Evolutionary conservation across 2,888 invertebrate species (phyloP).

Genomic region (Chalcosyrphus nemorum): DNA sequence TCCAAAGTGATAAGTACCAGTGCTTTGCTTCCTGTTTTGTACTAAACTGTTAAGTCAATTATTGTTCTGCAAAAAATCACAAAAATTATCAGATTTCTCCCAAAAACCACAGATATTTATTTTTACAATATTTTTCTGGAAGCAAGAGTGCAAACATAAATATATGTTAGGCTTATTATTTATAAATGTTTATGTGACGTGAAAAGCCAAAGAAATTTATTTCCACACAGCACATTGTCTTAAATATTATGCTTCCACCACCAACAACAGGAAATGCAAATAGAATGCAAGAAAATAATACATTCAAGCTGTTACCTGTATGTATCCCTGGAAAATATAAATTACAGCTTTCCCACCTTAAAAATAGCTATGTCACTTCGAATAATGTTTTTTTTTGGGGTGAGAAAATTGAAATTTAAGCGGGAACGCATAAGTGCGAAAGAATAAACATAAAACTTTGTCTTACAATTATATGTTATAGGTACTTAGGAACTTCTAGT

Average conservation of each 20-base stretch:
- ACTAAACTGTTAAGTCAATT: too few relatives aligned
- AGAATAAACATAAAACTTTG: conserved; percentile 2
- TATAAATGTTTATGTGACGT: neutral
- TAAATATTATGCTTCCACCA: neutral
- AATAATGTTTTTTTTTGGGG: neutral
- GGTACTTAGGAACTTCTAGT: neutral
- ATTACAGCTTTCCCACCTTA: conserved; percentile 5
- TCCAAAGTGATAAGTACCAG: too few relatives aligned
- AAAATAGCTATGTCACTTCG: conserved; percentile 12
- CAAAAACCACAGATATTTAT: too few relatives aligned
- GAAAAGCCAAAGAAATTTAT: neutral
- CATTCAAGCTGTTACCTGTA: conserved; percentile 8
- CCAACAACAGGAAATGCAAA: conserved; percentile 24
- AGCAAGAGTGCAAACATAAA: neutral
- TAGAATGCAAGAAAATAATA: conserved; percentile 12
- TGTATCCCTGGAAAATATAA: neutral
- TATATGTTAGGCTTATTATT: neutral
- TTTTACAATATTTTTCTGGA: too few relatives aligned
- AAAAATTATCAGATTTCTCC: too few relatives aligned
- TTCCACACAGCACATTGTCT: neutral
- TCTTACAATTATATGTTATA: conserved; percentile 2
- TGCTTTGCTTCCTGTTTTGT: too few relatives aligned
- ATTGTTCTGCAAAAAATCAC: too few relatives aligned
- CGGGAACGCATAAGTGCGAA: conserved; percentile 7
- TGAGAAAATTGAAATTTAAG: conserved; percentile 48